These are phyloP conservation scores for Bufo gargarizans DNA, from an alignment of 2,113 vertebrate species.

Conservation along the genomic window DNA sequence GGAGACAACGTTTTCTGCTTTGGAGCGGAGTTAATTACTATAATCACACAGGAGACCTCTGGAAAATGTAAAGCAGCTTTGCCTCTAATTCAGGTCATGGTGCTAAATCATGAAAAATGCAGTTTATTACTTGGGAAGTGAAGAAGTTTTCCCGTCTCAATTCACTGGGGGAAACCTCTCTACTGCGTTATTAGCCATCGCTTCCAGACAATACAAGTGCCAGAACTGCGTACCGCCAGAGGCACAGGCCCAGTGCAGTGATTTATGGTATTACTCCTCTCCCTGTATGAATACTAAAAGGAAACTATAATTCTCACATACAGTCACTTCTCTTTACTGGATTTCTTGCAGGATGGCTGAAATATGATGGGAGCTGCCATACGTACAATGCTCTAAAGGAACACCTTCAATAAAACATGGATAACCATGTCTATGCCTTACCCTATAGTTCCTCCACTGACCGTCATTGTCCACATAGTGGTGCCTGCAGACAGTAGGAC, in stretches of 20 bases:
- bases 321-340: no score
- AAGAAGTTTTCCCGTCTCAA: constrained; percentile 43
- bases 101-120: constrained; percentile 50
- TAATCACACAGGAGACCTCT: constrained; percentile 47
- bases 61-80: constrained; percentile 37
- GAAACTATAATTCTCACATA: no score
- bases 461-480: no score
- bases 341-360: background rate
- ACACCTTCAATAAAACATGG: no score
- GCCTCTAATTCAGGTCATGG: constrained; percentile 28
- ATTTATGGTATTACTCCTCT: background rate
- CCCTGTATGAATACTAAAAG: background rate
- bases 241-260: background rate
- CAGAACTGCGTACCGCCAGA: background rate
- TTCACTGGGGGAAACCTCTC: constrained; percentile 29
- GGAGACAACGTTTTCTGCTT: constrained; percentile 12
- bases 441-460: no score
- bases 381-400: background rate
- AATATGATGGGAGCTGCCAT: background rate
- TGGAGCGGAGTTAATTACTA: constrained; percentile 34
- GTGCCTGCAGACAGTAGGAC: no score
- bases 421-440: no score
- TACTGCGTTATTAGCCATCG: background rate
- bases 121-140: constrained; percentile 48
- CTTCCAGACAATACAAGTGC: background rate